phyloP scores from a whole-genome alignment of 2,888 invertebrate genomes.

The Resseliella maxima region DNA sequence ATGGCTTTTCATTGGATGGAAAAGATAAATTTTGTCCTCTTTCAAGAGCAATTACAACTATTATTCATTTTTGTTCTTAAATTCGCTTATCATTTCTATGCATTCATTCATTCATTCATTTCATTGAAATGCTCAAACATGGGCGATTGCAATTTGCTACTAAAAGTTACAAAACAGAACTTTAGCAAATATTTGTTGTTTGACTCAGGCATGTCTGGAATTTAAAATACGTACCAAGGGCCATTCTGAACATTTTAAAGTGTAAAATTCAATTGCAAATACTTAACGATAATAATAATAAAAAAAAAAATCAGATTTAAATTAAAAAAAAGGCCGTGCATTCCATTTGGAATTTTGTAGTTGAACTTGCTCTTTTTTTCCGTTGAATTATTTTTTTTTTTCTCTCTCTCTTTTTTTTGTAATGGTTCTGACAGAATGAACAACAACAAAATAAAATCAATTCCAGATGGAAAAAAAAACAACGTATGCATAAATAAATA shows the following conservation, averaged over 20 bases:
- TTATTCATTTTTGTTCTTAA: conserved; percentile 1
- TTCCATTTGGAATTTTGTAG: too few relatives aligned
- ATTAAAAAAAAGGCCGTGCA: too few relatives aligned
- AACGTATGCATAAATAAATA: not conserved
- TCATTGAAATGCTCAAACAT: not conserved
- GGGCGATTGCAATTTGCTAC: not conserved
- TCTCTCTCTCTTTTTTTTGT: too few relatives aligned
- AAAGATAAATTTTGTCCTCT: not conserved
- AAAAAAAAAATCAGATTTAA: too few relatives aligned
- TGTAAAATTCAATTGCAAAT: too few relatives aligned
- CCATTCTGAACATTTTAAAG: not conserved
- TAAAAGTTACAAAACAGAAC: not conserved
- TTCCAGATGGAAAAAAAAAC: not conserved
- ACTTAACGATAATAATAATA: too few relatives aligned
- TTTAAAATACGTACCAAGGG: not conserved
- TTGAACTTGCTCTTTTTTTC: too few relatives aligned
- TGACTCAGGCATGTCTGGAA: not conserved
- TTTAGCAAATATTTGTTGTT: conserved; percentile 1
- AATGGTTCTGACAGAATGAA: too few relatives aligned
- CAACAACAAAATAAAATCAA: not conserved
- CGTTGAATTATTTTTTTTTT: too few relatives aligned
- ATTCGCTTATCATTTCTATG: conserved; percentile 18
- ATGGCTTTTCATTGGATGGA: not conserved
- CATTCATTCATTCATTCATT: too few relatives aligned
- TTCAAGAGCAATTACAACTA: conserved; percentile 15